Evolutionary conservation across 2,113 vertebrate genomes (phyloP), one percentile per base, ranked within the genome.

Genomic region (Cathartes aura): DNA sequence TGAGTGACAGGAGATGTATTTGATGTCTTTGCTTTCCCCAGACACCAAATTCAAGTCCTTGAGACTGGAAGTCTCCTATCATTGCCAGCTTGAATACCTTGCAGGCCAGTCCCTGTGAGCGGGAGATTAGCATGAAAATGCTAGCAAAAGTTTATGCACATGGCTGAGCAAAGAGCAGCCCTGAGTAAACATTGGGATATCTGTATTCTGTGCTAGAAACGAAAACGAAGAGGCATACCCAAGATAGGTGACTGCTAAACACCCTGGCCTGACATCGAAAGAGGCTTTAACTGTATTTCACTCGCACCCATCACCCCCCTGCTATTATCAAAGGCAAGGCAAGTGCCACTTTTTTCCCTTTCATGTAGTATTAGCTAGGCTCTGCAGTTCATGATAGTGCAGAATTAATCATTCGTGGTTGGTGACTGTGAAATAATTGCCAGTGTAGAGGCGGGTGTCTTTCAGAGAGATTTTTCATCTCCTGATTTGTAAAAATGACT

Each of bases 401-500:
- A 73, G 45, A 71, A 83, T 93, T 89, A 42, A 81, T 92, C 80
- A 73, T 5, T 10, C 1, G 5, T 26, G 58, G 53, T 60, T 55
- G 72, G 79, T 58, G 84, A 56, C 56, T 63, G 47, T 42, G 59
- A 80, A 83, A 66, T 68, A 56, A 45, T 34, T 80, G 74, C 84
- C 42, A 27, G 30, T 0, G 66, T 4, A 55, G 78, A 55, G 82
- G 71, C 7, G 59, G 67, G 90, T 36, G 63, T 76, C 67, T 45
- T 83, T 58, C 30, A 62, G 85, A 38, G 40, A 76, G 32, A n/a
- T 78, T 93, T 90, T 82, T 93, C 82, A 45, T 62, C 93, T 76
- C 78, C 82, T 36, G 62, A 17, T 73, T 56, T 40, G 45, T 86
- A 50, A 78, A 89, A 94, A 52, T 66, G n/a, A 58, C 42, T 42